Base-by-base conservation (phyloP, 2,888 invertebrate genomes). In the Zele albiditarsus region DNA sequence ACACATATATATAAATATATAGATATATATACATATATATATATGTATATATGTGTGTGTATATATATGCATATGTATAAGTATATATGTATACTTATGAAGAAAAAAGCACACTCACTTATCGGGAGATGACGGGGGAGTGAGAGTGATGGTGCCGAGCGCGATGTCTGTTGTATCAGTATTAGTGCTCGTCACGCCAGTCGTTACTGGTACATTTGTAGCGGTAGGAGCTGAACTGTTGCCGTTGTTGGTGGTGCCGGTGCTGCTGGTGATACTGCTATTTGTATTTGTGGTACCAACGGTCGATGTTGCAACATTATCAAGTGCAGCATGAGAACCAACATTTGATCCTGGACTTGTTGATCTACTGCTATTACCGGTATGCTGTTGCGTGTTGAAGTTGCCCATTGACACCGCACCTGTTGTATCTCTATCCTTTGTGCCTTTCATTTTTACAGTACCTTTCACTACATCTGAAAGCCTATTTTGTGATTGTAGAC, bases 391-490 rank as follows among this genome's bases (percentile, higher is more conserved):
- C 72, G 82, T 83, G 23, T 53, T 53, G n/a, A 53, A 20, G 79
- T 65, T 69, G 76, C 58, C 72, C 25, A 23, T 31, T 10, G 31
- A 20, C 31, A 58, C 6, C 25, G 16, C 38, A 53, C 53, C 46
- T 31, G 33, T 27, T 28, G 25, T 65, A 58, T 86, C 84, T 71
- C 84, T 86, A 23, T 85, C 89, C 81, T 89, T 90, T 78, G 88
- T 88, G 83, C 87, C 87, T 87, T 91, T 92, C 79, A 91, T 90
- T 87, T 92, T 93, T 69, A 92, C 93, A 57, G 93, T 94, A 74
- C 94, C 94, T 84, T 95, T 95, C 66, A 95, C 95, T 60, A 95
- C 95, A 88, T 95, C 95, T 14, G 95, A 93, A 84, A 95, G 91
- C 86, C 95, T 93, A 88, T 91, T 93, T 86, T 93, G 90, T 74